A percentile compares a stretch with the other conserved stretches of the same genome.
These are phyloP conservation scores for Sternotherus odoratus DNA, from an alignment of 2,797 vertebrate species.

Conservation along the genomic window DNA sequence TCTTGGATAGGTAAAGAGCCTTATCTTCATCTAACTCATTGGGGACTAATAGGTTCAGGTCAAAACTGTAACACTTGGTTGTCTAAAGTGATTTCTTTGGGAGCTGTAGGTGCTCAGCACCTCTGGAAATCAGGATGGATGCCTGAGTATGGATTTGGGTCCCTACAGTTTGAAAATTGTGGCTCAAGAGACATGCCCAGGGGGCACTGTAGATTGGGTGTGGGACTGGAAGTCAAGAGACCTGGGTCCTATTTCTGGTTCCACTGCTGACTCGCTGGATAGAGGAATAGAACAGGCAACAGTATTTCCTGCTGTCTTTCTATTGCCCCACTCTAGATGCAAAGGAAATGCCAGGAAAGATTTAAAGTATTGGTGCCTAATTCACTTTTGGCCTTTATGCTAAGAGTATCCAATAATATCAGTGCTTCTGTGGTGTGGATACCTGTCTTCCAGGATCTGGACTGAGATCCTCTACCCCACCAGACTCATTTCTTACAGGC, in stretches of 20 bases:
- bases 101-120: background rate
- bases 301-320: background rate
- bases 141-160: background rate
- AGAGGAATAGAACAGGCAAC: background rate
- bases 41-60: background rate
- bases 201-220: background rate
- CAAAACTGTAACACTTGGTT: background rate
- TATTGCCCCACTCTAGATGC: background rate
- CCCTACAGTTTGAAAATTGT: background rate
- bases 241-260: fast-evolving
- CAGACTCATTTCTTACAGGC: background rate
- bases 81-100: background rate
- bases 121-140: background rate
- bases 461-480: background rate
- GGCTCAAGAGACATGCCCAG: background rate
- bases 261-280: background rate
- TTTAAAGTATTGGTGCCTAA: background rate
- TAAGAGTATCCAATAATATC: background rate
- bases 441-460: background rate
- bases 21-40: background rate
- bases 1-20: background rate
- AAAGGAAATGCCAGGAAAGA: background rate
- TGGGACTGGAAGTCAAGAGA: background rate
- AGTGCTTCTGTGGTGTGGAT: background rate
- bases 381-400: background rate